phyloP scores from a whole-genome alignment of 2,113 vertebrate species.

The Gobiocypris rarus region DNA sequence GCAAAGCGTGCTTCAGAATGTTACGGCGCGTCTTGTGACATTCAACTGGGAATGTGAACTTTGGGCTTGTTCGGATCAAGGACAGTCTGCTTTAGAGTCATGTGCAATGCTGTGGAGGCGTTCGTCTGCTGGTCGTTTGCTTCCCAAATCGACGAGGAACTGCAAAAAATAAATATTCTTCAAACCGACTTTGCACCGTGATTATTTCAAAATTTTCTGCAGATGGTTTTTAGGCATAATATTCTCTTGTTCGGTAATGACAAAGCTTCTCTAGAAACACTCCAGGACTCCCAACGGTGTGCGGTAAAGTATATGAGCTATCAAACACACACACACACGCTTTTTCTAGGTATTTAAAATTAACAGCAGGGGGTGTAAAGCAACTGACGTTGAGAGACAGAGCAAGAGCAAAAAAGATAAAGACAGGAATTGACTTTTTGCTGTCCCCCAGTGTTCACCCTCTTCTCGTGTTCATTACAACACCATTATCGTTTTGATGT shows the following conservation, averaged over 20 bases:
- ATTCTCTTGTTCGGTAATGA: conserved; percentile 19
- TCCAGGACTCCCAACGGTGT: conserved; percentile 30
- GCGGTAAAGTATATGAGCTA: conserved; percentile 21
- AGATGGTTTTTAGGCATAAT: conserved; percentile 18
- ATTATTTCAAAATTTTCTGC: not conserved
- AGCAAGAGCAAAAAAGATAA: conserved; percentile 46
- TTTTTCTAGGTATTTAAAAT: conserved; percentile 56
- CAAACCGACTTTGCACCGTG: not conserved
- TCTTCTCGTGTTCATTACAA: conserved; percentile 51
- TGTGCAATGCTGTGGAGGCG: not conserved
- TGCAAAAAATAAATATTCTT: not conserved
- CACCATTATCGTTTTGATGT: conserved; percentile 46
- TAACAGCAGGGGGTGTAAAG: conserved; percentile 46
- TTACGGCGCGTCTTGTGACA: conserved; percentile 10
- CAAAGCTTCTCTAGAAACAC: conserved; percentile 34
- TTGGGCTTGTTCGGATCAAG: not conserved
- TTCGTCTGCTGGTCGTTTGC: not conserved
- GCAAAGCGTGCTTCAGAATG: conserved; percentile 40
- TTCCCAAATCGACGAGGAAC: not conserved
- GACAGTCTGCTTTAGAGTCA: not conserved
- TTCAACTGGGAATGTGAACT: conserved; percentile 41
- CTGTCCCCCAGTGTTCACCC: conserved; percentile 28
- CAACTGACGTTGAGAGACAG: conserved; percentile 36
- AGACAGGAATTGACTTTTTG: conserved; percentile 52
- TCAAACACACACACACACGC: conserved; percentile 19